Base-by-base conservation (phyloP, 1,140 invertebrate species). In the Neotoxoptera formosana region DNA sequence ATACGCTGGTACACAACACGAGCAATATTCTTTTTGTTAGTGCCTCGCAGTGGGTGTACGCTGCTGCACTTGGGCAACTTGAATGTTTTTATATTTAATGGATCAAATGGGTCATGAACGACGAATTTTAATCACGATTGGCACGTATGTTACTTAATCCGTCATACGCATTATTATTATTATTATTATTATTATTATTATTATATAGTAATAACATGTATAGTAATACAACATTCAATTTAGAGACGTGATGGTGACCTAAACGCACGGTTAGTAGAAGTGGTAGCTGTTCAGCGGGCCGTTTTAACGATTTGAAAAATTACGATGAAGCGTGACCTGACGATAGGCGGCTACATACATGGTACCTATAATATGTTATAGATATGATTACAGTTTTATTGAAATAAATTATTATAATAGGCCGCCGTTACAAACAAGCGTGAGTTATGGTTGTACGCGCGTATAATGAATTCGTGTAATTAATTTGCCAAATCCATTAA, bases 61-160 rank as follows among this genome's bases (percentile, higher is more conserved):
- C 30, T 41, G 41, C 41, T 41, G 23, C 51, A 60, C 88, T 60
- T 90, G 23, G 53, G 88, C 53, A 90, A 90, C 53, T 41, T 30
- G 53, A 90, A 90, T 45, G 53, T 90, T 67, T 67, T 67, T 45
- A 67, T 60, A 90, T 93, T 93, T 93, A 93, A 93, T 93, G 81
- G 91, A 93, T 84, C 91, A 93, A 86, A 93, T 93, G 91, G 91
- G 91, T 93, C 91, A 93, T 93, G 91, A 93, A 93, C 91, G 81
- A 56, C 91, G 91, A 86, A 93, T 93, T 93, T 93, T 83, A 83
- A 93, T 93, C 91, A 93, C 91, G 91, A 84, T 86, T 93, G 76
- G 76, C 76, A 20, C 91, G 91, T 84, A 86, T 86, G 48, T 93
- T 93, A 93, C 91, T 93, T 93, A 93, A 93, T 83, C 90, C 90